phyloP scores from a whole-genome alignment of 1,140 invertebrate genomes.

The Aethina tumida region DNA sequence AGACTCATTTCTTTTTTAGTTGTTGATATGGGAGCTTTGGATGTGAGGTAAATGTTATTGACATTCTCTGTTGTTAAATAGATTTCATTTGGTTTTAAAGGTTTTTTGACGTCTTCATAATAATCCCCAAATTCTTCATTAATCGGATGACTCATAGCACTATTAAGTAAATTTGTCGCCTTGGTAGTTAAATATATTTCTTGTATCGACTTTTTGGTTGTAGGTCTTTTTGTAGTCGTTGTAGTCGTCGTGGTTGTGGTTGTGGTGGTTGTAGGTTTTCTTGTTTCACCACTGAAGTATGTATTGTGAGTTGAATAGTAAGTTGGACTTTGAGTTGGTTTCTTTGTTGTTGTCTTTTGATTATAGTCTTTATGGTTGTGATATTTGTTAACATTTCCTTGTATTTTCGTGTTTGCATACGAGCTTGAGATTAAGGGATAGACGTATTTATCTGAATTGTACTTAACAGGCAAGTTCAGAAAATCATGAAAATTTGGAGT shows the following conservation, averaged over 20 bases:
- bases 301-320: constrained; percentile 19
- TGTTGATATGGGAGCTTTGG: constrained; percentile 20
- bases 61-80: constrained; percentile 18
- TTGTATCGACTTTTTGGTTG: constrained; percentile 26
- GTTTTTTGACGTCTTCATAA: constrained; percentile 13
- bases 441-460: constrained; percentile 52
- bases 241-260: constrained; percentile 34
- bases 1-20: constrained; percentile 29
- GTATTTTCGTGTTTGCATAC: constrained; percentile 62
- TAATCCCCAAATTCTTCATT: constrained; percentile 27
- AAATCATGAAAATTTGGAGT: constrained; percentile 58
- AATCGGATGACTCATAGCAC: constrained; percentile 30
- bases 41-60: constrained; percentile 16
- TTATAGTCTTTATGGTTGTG: constrained; percentile 52
- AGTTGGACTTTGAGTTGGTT: constrained; percentile 32
- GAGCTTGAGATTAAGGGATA: constrained; percentile 61
- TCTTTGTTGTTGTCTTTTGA: constrained; percentile 32
- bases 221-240: constrained; percentile 26
- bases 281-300: constrained; percentile 17
- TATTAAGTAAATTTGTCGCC: constrained; percentile 22
- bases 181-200: constrained; percentile 19
- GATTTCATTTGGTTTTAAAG: constrained; percentile 14
- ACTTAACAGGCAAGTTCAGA: constrained; percentile 56
- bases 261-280: constrained; percentile 27
- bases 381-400: constrained; percentile 53